A percentile compares a stretch with the other conserved stretches of the same genome.
phyloP scores from a whole-genome alignment of 2,888 invertebrate species.

The Cryptocheilus praepositus region DNA sequence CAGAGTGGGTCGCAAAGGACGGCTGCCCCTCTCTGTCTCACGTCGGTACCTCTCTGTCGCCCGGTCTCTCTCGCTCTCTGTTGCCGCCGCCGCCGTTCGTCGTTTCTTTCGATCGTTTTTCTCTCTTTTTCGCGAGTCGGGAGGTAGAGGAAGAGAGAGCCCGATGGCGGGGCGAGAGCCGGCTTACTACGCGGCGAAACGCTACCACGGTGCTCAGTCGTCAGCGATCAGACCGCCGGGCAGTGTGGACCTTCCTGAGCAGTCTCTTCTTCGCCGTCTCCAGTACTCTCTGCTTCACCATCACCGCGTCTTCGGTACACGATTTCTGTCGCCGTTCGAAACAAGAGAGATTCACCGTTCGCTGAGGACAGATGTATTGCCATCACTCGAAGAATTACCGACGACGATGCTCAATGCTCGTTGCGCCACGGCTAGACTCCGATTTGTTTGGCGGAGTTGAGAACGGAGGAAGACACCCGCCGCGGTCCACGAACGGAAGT shows the following conservation, averaged over 20 bases:
- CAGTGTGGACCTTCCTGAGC: slow-evolving; percentile 57
- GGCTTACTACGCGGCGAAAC: slow-evolving; percentile 56
- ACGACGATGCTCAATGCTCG: background rate
- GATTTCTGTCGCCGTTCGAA: slow-evolving; percentile 1
- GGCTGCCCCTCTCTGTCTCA: slow-evolving; percentile 49
- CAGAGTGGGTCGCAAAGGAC: slow-evolving; percentile 67
- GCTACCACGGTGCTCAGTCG: slow-evolving; percentile 57
- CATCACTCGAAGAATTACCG: background rate
- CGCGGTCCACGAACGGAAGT: too few relatives aligned
- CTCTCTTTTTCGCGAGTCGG: slow-evolving; percentile 1
- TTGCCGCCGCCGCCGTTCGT: too few relatives aligned
- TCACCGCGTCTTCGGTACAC: background rate
- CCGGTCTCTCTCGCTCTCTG: slow-evolving; percentile 21
- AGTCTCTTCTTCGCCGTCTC: slow-evolving; percentile 45
- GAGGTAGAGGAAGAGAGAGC: slow-evolving; percentile 48
- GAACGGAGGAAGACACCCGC: too few relatives aligned
- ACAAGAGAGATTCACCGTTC: slow-evolving; percentile 11
- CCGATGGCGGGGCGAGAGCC: slow-evolving; percentile 60
- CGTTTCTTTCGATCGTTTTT: slow-evolving; percentile 1
- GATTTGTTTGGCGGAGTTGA: too few relatives aligned
- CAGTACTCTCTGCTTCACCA: slow-evolving; percentile 15
- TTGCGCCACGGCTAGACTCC: too few relatives aligned
- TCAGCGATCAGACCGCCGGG: slow-evolving; percentile 62
- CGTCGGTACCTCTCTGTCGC: slow-evolving; percentile 27
- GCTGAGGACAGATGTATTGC: background rate